Evolutionary conservation across 2,113 vertebrate species (phyloP).

Genomic region (Neofelis nebulosa): DNA sequence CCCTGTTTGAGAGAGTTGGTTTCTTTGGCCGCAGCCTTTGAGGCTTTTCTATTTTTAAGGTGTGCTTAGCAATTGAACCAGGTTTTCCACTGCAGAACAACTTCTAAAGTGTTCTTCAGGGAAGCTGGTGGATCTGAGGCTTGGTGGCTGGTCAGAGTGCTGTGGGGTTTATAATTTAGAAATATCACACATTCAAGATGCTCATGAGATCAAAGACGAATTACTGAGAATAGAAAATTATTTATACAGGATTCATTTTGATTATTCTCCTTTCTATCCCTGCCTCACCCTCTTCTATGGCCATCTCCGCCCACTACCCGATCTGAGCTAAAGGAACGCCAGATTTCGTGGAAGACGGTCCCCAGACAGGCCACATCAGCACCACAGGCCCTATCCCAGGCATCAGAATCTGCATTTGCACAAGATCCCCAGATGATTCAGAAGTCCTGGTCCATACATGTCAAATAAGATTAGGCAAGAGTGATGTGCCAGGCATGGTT

Average conservation of each 20-base stretch:
- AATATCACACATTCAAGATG: not conserved
- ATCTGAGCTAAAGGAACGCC: not conserved
- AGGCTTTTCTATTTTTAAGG: conserved; percentile 56
- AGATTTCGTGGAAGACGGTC: not conserved
- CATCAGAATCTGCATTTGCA: not conserved
- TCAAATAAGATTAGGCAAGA: not conserved
- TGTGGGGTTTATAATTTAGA: not conserved
- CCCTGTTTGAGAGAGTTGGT: conserved; percentile 9
- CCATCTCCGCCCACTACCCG: not conserved
- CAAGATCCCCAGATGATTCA: not conserved
- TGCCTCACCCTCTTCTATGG: not conserved
- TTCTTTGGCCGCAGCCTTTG: conserved; percentile 14
- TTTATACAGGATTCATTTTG: not conserved
- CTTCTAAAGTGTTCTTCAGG: not conserved
- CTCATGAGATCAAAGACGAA: not conserved
- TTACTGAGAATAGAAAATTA: not conserved
- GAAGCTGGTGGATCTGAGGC: not conserved
- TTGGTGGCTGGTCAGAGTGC: not conserved
- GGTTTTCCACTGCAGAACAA: not conserved
- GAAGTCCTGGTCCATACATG: not conserved
- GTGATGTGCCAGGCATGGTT: not conserved
- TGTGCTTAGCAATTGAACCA: not conserved
- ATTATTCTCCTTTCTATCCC: too few relatives aligned
- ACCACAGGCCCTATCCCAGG: not conserved
- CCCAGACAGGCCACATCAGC: not conserved